Evolutionary conservation across 2,888 invertebrate genomes (phyloP), one percentile per base, ranked within the genome.

Genomic region (Thelaira solivaga): DNA sequence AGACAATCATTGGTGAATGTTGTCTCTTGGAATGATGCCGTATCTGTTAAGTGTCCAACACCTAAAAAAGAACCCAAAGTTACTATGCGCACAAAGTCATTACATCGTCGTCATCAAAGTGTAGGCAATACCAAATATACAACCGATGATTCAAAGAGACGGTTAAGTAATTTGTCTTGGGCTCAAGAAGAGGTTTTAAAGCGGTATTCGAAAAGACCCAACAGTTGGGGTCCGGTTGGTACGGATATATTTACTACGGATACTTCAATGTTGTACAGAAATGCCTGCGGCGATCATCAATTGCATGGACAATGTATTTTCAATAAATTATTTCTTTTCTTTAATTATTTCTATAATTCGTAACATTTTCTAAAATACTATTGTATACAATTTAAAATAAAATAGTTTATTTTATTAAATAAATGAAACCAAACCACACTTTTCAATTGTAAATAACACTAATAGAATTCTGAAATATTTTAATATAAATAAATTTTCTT

Each of bases 241-340:
- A 88, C 86, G 82, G 84, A 82, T 61, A 24, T 53, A 34, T 74
- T 53, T 74, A 51, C 74, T 26, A 74, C 51, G 80, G 93, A 94
- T 82, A 95, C 69, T 29, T 71, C 96, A 74, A 90, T 95, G 86
- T 91, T 94, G 86, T 94, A 94, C 81, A 93, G 93, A 85, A 93
- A 94, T 81, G 94, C 95, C 85, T 94, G 93, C 82, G 69, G 69
- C 74, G 78, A 74, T 74, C 78, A 71, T 49, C 78, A 69, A 47
- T 74, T 78, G 85, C 96, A 97, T 91, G 96, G 96, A 89, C 96
- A 95, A 91, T 97, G 97, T 97, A 96, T 85, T 85, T 69, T 80
- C 71, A 64, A 43, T 67, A 51, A 22, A 53, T 16, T 20, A 57
- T 16, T 24, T n/a, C 16, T 34, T 16, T 22, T 13, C 10, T 53